A percentile compares a stretch with the other conserved stretches of the same genome.
Conservation (phyloP, 2,888 invertebrate species). For the Lacanobia wlatinum region DNA sequence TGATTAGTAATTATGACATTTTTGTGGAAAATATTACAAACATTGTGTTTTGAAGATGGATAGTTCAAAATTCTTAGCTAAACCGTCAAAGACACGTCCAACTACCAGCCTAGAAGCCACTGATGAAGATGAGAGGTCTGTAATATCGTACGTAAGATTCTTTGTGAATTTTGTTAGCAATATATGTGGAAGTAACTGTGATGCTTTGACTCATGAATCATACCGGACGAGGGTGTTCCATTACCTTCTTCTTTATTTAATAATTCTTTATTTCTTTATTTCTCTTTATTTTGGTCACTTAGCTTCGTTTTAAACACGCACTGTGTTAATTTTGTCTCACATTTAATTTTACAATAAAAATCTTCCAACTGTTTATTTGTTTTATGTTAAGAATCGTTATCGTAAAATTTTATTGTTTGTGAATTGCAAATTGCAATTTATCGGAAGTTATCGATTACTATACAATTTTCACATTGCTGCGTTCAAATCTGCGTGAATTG, state of each 20-base stretch:
- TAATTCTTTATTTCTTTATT: too few relatives aligned
- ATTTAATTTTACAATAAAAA: too few relatives aligned
- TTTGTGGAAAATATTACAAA: conserved; percentile 52
- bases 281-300: not conserved
- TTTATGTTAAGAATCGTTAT: not conserved
- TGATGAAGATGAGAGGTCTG: conserved; percentile 84
- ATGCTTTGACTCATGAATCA: not conserved
- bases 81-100: conserved; percentile 68
- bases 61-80: conserved; percentile 71
- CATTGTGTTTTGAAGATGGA: conserved; percentile 80
- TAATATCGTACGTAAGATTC: conserved; percentile 47
- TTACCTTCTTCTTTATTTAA: conserved; percentile 7
- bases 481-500: not conserved
- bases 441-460: not conserved
- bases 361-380: not conserved
- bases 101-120: conserved; percentile 78
- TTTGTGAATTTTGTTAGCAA: not conserved
- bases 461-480: not conserved
- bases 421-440: not conserved
- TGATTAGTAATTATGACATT: conserved; percentile 60
- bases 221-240: not conserved
- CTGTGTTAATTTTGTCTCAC: not conserved
- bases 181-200: not conserved
- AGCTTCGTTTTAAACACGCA: not conserved
- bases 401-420: conserved; percentile 5